A percentile compares a stretch with the other conserved stretches of the same genome.
Conservation (phyloP, 2,888 invertebrate species). For the Parascotia fuliginaria region DNA sequence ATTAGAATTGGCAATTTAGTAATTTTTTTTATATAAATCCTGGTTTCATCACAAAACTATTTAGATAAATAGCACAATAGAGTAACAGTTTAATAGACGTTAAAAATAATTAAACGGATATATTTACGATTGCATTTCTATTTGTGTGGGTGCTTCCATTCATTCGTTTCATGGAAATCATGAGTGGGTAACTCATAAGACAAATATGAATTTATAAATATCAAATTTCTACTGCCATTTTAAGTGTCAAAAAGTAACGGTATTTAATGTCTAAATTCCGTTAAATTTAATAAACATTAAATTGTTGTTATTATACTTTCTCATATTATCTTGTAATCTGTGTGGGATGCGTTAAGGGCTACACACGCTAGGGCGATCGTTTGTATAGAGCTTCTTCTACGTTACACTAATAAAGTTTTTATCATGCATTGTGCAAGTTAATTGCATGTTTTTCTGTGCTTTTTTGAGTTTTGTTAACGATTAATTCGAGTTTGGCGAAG, state of each 20-base stretch:
- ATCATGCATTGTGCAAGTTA: no score
- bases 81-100: no score
- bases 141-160: not conserved
- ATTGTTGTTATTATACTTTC: conserved; percentile 12
- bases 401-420: not conserved
- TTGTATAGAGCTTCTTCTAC: not conserved
- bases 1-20: no score
- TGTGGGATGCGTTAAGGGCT: conserved; percentile 15
- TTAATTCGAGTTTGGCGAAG: no score
- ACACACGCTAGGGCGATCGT: not conserved
- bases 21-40: no score
- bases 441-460: no score
- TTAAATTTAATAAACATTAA: conserved; percentile 24
- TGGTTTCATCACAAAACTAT: no score
- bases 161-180: not conserved
- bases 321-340: conserved; percentile 1
- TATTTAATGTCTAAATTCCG: conserved; percentile 12
- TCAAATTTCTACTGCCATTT: no score
- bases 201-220: no score
- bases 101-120: no score
- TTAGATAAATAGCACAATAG: no score
- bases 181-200: conserved; percentile 3
- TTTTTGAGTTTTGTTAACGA: no score
- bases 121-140: not conserved
- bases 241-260: conserved; percentile 21